These are phyloP conservation scores for Oxyura jamaicensis DNA, from an alignment of 2,113 vertebrate species.

Conservation along the genomic window DNA sequence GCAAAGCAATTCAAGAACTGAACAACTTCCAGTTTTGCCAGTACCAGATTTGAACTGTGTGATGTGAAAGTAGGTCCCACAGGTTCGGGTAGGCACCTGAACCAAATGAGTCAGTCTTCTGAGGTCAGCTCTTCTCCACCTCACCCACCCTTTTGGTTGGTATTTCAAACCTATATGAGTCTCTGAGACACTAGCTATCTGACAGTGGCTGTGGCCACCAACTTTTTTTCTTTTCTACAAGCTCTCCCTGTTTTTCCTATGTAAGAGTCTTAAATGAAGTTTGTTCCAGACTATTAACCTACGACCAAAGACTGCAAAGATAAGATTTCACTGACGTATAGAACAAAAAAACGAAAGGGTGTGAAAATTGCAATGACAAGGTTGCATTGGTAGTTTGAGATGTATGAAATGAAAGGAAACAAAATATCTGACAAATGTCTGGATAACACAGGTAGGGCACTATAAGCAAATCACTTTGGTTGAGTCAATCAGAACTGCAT, in stretches of 20 bases:
- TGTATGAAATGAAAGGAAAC: constrained; percentile 74
- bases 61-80: not conserved
- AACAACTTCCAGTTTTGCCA: not conserved
- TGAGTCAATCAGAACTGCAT: constrained; percentile 19
- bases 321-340: constrained; percentile 78
- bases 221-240: constrained; percentile 58
- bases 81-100: not conserved
- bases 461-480: constrained; percentile 5
- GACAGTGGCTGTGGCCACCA: constrained; percentile 31
- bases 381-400: constrained; percentile 74
- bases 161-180: constrained; percentile 8
- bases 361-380: constrained; percentile 80
- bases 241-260: constrained; percentile 48
- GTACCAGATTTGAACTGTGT: not conserved
- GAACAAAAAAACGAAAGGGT: constrained; percentile 77
- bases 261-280: constrained; percentile 75
- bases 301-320: constrained; percentile 75
- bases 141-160: not conserved
- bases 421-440: constrained; percentile 76
- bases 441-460: constrained; percentile 51
- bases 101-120: not conserved
- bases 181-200: not conserved
- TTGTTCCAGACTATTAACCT: constrained; percentile 83
- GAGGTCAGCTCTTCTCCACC: not conserved
- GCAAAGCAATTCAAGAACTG: not conserved